Percentiles rank a stretch among this genome's conserved stretches.
Conservation (phyloP, 2,888 invertebrate species). For the Hypomecis punctinalis region DNA sequence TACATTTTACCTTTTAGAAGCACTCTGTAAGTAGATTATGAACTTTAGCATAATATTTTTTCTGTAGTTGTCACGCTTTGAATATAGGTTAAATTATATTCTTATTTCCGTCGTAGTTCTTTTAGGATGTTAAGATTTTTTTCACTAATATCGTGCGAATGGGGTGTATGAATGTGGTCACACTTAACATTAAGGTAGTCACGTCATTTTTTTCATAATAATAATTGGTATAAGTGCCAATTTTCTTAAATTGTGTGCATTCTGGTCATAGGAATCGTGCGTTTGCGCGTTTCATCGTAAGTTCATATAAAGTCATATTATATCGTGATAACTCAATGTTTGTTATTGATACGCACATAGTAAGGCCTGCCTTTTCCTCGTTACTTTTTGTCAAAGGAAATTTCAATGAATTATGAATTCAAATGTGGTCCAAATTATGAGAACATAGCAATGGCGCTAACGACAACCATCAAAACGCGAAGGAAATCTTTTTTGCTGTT, state of each 20-base stretch:
- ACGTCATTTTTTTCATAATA: constrained; percentile 66
- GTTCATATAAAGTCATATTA: constrained; percentile 54
- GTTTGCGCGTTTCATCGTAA: constrained; percentile 64
- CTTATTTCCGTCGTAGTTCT: constrained; percentile 72
- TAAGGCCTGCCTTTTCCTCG: constrained; percentile 52
- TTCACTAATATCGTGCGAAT: constrained; percentile 70
- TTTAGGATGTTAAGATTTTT: constrained; percentile 69
- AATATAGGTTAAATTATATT: constrained; percentile 68
- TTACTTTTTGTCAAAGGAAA: constrained; percentile 36
- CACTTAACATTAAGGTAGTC: constrained; percentile 73
- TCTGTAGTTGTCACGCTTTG: constrained; percentile 67
- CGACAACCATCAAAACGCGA: no score
- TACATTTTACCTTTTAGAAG: constrained; percentile 58
- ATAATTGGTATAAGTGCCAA: constrained; percentile 68
- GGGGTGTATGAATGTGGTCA: constrained; percentile 76
- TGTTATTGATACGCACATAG: constrained; percentile 55
- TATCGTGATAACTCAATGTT: constrained; percentile 43
- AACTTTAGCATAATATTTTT: constrained; percentile 69
- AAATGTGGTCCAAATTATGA: background rate
- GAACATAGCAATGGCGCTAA: no score
- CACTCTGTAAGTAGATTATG: constrained; percentile 59
- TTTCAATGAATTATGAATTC: constrained; percentile 29
- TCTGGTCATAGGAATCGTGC: constrained; percentile 81
- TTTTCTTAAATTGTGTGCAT: constrained; percentile 76
- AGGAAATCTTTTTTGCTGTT: no score